Evolutionary conservation across 1,140 invertebrate genomes (phyloP).

Genomic region (Stenopsyche tienmushanensis): DNA sequence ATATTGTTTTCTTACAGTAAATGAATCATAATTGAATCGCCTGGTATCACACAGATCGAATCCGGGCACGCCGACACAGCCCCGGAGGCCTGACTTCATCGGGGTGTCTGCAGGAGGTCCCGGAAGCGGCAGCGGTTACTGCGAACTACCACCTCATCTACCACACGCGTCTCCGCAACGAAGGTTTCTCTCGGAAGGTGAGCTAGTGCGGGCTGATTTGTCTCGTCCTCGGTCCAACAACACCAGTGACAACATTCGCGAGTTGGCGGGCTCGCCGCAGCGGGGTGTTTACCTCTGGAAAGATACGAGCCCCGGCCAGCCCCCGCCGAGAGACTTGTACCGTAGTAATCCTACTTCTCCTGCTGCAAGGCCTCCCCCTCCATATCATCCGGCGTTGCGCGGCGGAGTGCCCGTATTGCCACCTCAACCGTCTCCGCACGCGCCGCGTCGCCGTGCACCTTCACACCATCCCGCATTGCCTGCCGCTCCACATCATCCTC

Average conservation of each 20-base stretch:
- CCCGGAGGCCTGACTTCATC: slow-evolving; percentile 81
- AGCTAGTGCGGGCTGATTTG: slow-evolving; percentile 71
- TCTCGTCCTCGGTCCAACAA: slow-evolving; percentile 59
- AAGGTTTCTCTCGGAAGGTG: slow-evolving; percentile 82
- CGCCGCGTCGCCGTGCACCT: slow-evolving; percentile 61
- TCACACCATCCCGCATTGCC: slow-evolving; percentile 43
- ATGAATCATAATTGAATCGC: slow-evolving; percentile 31
- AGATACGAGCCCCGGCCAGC: slow-evolving; percentile 70
- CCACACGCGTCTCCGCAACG: slow-evolving; percentile 70
- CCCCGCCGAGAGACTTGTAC: slow-evolving; percentile 61
- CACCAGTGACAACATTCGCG: slow-evolving; percentile 68
- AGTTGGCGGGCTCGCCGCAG: slow-evolving; percentile 81
- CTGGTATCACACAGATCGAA: slow-evolving; percentile 69
- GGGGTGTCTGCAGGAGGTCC: slow-evolving; percentile 59
- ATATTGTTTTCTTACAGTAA: slow-evolving; percentile 31
- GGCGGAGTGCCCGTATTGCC: slow-evolving; percentile 70
- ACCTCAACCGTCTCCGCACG: slow-evolving; percentile 63
- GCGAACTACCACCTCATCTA: slow-evolving; percentile 39
- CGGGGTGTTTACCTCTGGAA: slow-evolving; percentile 83
- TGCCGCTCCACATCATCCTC: slow-evolving; percentile 37
- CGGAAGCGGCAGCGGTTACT: slow-evolving; percentile 41
- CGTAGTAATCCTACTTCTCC: slow-evolving; percentile 47
- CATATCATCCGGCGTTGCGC: slow-evolving; percentile 54
- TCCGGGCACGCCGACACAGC: slow-evolving; percentile 84
- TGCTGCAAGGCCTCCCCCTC: slow-evolving; percentile 45